These are phyloP conservation scores for Neoascia interrupta DNA, from an alignment of 2,888 invertebrate genomes.

Conservation along the genomic window DNA sequence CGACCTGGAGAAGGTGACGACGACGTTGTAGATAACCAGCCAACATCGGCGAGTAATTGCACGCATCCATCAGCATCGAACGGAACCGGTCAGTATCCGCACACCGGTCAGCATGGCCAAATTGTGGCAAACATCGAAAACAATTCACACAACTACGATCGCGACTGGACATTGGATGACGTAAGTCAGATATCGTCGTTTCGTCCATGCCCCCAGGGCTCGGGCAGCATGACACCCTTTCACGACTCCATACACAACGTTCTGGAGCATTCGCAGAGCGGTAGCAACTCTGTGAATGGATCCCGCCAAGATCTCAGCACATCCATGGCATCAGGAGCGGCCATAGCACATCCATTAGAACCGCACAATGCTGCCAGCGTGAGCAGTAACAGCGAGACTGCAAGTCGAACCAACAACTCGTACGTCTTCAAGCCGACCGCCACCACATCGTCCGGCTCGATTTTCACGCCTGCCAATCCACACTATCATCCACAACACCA, in stretches of 20 bases:
- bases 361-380: constrained; percentile 51
- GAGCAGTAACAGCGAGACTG: constrained; percentile 60
- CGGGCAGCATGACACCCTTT: constrained; percentile 80
- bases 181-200: constrained; percentile 80
- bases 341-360: constrained; percentile 52
- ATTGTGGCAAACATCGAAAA: constrained; percentile 85
- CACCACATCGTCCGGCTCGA: constrained; percentile 53
- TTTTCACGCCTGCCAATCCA: constrained; percentile 52
- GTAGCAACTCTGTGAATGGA: constrained; percentile 78
- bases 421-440: constrained; percentile 66
- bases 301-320: constrained; percentile 78
- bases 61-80: constrained; percentile 59
- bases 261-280: constrained; percentile 77
- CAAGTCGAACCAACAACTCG: constrained; percentile 66
- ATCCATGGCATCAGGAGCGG: constrained; percentile 56
- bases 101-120: constrained; percentile 75
- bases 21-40: constrained; percentile 58
- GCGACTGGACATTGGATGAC: constrained; percentile 79
- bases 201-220: constrained; percentile 79
- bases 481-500: constrained; percentile 66
- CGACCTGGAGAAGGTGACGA: constrained; percentile 13
- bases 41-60: constrained; percentile 42
- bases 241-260: constrained; percentile 80
- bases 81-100: constrained; percentile 70
- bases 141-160: constrained; percentile 79